Percentiles rank a stretch among this genome's conserved stretches.
phyloP scores from a whole-genome alignment of 2,797 vertebrate species.

The Sebastes matsubarae region DNA sequence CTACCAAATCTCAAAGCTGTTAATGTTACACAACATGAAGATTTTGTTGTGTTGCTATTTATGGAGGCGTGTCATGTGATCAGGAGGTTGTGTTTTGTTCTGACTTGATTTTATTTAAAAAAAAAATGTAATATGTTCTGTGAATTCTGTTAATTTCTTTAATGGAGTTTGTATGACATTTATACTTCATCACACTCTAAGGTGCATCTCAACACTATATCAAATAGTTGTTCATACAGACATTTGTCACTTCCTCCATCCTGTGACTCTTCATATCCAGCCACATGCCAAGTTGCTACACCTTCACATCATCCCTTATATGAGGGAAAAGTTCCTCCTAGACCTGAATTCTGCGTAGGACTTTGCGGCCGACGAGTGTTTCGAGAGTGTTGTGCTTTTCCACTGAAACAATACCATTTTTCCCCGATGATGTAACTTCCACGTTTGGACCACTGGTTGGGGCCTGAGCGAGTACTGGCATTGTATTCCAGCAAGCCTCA shows the following conservation, averaged over 20 bases:
- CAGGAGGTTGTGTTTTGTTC: not conserved
- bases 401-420: slow-evolving; percentile 85
- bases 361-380: slow-evolving; percentile 32
- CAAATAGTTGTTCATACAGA: not conserved
- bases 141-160: not conserved
- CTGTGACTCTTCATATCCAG: not conserved
- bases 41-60: not conserved
- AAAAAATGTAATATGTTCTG: not conserved
- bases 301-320: not conserved
- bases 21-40: not conserved
- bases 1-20: not conserved
- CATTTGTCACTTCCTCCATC: not conserved
- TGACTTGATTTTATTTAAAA: not conserved
- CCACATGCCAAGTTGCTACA: not conserved
- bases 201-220: not conserved
- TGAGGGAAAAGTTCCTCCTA: not conserved
- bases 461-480: slow-evolving; percentile 84
- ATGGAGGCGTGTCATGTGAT: not conserved
- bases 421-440: slow-evolving; percentile 86
- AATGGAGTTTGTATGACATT: not conserved
- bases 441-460: slow-evolving; percentile 76
- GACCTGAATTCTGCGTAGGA: not conserved
- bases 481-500: slow-evolving; percentile 95
- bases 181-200: not conserved
- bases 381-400: slow-evolving; percentile 68